Percentiles rank a stretch among this genome's conserved stretches.
phyloP scores from a whole-genome alignment of 2,113 vertebrate species.

The Delphinus delphis region DNA sequence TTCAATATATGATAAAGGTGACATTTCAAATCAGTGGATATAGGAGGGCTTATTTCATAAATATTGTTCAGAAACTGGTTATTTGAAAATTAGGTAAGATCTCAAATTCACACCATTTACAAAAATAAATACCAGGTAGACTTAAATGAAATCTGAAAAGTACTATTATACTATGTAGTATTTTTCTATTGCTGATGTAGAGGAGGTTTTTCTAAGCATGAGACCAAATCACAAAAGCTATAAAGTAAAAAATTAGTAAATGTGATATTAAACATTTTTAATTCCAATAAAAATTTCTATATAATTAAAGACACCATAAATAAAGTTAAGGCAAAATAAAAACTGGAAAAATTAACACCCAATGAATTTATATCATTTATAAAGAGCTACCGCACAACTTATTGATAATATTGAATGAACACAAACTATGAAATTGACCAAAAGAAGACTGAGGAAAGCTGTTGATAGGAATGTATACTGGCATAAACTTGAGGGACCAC shows the following conservation, averaged over 20 bases:
- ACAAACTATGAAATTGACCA: not conserved
- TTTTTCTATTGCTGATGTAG: not conserved
- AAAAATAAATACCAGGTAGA: conserved; percentile 12
- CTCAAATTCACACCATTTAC: not conserved
- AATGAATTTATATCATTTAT: conserved; percentile 15
- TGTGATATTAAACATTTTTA: not conserved
- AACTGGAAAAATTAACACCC: not conserved
- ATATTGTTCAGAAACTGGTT: not conserved
- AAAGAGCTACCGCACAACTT: not conserved
- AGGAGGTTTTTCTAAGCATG: not conserved
- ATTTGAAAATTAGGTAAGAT: not conserved
- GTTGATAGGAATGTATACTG: not conserved
- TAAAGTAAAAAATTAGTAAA: not conserved
- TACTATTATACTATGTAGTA: not conserved
- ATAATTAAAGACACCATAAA: not conserved
- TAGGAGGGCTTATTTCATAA: not conserved
- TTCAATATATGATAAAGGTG: not conserved
- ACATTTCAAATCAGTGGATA: not conserved
- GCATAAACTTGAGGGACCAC: not conserved
- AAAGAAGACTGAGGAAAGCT: not conserved
- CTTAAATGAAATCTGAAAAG: not conserved
- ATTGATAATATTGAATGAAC: conserved; percentile 35
- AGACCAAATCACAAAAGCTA: not conserved
- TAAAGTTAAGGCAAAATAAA: conserved; percentile 37
- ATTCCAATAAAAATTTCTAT: not conserved